A percentile compares a stretch with the other conserved stretches of the same genome.
These are phyloP conservation scores for Bujurquina vittata DNA, from an alignment of 2,113 vertebrate species.

Conservation along the genomic window DNA sequence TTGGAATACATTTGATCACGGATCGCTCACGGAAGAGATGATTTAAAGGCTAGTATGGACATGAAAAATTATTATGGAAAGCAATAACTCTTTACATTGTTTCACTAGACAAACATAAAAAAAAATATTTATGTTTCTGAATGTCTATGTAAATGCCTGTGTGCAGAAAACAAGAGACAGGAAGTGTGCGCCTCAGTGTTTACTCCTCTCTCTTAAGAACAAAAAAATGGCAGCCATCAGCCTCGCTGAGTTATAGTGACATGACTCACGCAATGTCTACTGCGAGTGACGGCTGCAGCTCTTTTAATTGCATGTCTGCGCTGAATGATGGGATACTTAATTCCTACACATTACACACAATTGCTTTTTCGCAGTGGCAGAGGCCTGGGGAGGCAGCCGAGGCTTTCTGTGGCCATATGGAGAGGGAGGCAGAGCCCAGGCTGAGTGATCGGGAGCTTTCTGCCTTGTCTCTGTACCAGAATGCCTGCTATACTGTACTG, in stretches of 20 bases:
- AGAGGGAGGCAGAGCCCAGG: slow-evolving; percentile 87
- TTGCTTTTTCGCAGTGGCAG: slow-evolving; percentile 89
- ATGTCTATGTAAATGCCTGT: slow-evolving; percentile 8
- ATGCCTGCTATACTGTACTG: slow-evolving; percentile 36
- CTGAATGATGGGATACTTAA: slow-evolving; percentile 98
- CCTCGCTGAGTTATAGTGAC: slow-evolving; percentile 90
- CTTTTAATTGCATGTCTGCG: slow-evolving; percentile 95
- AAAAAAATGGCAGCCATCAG: slow-evolving; percentile 75
- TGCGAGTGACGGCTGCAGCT: slow-evolving; percentile 88
- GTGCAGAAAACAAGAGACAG: neutral
- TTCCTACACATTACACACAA: slow-evolving; percentile 96
- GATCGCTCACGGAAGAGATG: neutral
- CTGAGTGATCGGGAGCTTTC: slow-evolving; percentile 85
- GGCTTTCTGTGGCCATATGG: slow-evolving; percentile 90
- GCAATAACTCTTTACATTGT: neutral
- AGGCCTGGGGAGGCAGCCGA: slow-evolving; percentile 87
- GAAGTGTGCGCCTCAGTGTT: slow-evolving; percentile 17
- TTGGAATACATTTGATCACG: neutral
- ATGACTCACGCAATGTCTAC: slow-evolving; percentile 88
- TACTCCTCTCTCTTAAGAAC: slow-evolving; percentile 36
- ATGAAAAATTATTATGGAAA: neutral
- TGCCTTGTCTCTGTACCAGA: slow-evolving; percentile 45
- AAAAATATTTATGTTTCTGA: neutral
- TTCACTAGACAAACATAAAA: neutral
- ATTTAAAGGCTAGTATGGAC: neutral